These are phyloP conservation scores for Ariopsis seemanni DNA, from an alignment of 2,113 vertebrate genomes.

Conservation along the genomic window DNA sequence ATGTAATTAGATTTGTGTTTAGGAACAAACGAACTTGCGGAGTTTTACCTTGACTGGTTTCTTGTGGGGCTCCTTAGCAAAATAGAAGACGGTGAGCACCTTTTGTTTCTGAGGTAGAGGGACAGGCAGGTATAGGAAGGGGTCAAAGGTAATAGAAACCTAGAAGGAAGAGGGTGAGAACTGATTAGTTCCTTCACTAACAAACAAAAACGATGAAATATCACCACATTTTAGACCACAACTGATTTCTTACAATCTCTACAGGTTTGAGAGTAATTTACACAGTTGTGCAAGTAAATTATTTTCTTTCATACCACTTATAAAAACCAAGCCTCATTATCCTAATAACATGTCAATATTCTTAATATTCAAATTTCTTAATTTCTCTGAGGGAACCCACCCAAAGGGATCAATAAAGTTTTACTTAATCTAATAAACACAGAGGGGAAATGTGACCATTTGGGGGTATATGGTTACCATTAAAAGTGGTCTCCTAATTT, in stretches of 20 bases:
- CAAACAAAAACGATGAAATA: neutral
- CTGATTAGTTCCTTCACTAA: neutral
- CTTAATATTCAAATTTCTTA: no score
- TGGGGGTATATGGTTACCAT: no score
- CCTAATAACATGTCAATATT: neutral
- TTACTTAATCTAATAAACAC: no score
- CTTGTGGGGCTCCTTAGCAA: slow-evolving; percentile 94
- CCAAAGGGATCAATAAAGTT: no score
- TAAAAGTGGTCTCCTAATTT: no score
- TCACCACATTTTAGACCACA: neutral
- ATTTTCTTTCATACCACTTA: neutral
- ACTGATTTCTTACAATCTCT: neutral
- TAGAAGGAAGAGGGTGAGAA: slow-evolving; percentile 55
- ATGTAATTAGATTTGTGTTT: neutral
- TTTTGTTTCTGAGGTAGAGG: slow-evolving; percentile 97
- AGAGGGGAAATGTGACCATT: no score
- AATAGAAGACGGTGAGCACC: slow-evolving; percentile 92
- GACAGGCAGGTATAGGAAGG: slow-evolving; percentile 94
- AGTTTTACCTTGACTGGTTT: slow-evolving; percentile 90
- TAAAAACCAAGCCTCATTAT: neutral
- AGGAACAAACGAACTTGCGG: neutral
- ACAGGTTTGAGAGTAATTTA: neutral
- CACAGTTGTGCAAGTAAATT: neutral
- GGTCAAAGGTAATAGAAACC: slow-evolving; percentile 99
- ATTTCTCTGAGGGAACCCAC: no score